Evolutionary conservation across 2,888 invertebrate genomes (phyloP).

Genomic region (Cataglyphis cursor): DNA sequence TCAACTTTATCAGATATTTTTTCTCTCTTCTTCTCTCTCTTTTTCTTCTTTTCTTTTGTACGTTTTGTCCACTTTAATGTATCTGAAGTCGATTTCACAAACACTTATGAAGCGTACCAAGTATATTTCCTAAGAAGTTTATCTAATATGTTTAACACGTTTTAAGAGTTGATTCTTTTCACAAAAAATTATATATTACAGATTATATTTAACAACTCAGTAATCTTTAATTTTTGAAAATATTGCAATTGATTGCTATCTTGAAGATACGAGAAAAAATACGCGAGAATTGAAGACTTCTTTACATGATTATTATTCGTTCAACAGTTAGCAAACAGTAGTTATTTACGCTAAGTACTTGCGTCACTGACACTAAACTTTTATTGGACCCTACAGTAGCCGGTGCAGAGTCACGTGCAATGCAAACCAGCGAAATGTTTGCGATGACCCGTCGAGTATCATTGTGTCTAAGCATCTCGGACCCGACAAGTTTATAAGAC

Average conservation of each 20-base stretch:
- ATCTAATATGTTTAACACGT: not conserved
- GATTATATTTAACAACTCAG: not conserved
- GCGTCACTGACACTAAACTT: slow-evolving; percentile 52
- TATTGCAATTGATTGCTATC: not conserved
- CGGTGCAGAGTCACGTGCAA: slow-evolving; percentile 20
- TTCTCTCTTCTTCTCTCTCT: not conserved
- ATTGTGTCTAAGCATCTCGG: slow-evolving; percentile 62
- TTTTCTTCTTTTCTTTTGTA: not conserved
- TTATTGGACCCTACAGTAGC: slow-evolving; percentile 48
- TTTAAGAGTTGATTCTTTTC: not conserved
- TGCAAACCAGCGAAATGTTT: slow-evolving; percentile 52
- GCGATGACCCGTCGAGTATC: slow-evolving; percentile 59
- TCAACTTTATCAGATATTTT: not conserved
- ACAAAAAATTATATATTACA: not conserved
- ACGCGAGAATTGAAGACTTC: slow-evolving; percentile 10
- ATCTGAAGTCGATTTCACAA: not conserved
- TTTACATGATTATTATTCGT: slow-evolving; percentile 5
- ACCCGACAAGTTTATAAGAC: slow-evolving; percentile 50
- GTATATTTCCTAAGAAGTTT: not conserved
- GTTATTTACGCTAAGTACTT: slow-evolving; percentile 40
- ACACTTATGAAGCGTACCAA: not conserved
- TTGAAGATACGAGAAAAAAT: not conserved
- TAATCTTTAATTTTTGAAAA: not conserved
- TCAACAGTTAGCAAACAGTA: slow-evolving; percentile 30
- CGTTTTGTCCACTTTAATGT: not conserved